Evolutionary conservation across 1,140 invertebrate genomes (phyloP), one percentile per base, ranked within the genome.

Genomic region (Pogonus chalceus): DNA sequence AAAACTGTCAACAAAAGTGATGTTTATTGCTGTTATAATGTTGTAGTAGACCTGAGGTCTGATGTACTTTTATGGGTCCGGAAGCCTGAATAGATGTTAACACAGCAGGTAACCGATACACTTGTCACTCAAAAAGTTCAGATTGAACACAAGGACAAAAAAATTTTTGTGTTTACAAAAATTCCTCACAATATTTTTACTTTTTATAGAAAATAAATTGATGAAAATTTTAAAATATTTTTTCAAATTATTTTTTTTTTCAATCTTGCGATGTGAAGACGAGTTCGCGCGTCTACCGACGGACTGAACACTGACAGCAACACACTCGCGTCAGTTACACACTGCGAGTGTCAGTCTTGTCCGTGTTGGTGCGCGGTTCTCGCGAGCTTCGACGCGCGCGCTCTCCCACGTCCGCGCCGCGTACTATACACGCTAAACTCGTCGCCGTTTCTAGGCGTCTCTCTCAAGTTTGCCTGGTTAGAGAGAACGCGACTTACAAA

Each of bases 331-430:
- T 2, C 47, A 23, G 31, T n/a, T 18, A 23, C 9, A 16, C 18
- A 43, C 37, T 43, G 37, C 48, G 23, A 35, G 23, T 51, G 49
- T 7, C 12, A 12, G 7, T 10, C 9, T 23, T 7, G 26, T 55
- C 49, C n/a, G n/a, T n/a, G 54, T 47, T 43, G 54, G 24, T 50
- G 24, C 43, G 18, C 50, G 56, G 37, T 54, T 16, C 20, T 47
- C 26, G 43, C 43, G 22, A 12, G 35, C 24, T 20, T 50, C 63
- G 62, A 69, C 59, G 68, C 66, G 66, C 66, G 63, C 65, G 68
- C 68, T 64, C 66, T 68, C 66, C 68, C 67, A 62, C 66, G 68
- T 61, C 60, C 43, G 22, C 51, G 47, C 52, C 26, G 26, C 35
- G 54, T 55, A 64, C 63, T 53, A 56, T 52, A 56, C 47, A 21